Evolutionary conservation across 2,888 invertebrate species (phyloP).

Genomic region (Poecilus cupreus): DNA sequence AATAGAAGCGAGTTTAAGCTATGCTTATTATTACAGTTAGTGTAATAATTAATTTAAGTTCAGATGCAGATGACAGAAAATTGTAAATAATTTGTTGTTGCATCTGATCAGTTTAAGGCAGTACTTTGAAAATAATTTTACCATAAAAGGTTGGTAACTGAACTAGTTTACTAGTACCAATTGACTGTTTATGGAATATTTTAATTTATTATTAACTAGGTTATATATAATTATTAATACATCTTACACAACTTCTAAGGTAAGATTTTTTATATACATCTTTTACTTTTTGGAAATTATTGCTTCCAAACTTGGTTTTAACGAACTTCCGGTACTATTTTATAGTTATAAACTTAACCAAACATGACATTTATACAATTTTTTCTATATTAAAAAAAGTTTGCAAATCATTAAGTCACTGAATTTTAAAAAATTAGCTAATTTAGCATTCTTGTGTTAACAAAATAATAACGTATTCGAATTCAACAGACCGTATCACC

Average conservation of each 20-base stretch:
- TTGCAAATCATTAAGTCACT: background rate
- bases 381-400: background rate
- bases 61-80: background rate
- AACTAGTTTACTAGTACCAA: background rate
- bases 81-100: slow-evolving; percentile 6
- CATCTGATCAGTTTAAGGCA: background rate
- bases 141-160: background rate
- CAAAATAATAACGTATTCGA: slow-evolving; percentile 33
- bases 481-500: slow-evolving; percentile 40
- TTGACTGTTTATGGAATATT: background rate
- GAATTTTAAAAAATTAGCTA: slow-evolving; percentile 10
- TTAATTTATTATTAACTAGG: background rate
- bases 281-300: background rate
- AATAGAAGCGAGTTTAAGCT: no score
- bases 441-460: slow-evolving; percentile 19
- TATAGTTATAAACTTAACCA: background rate
- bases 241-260: background rate
- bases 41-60: background rate
- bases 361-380: background rate
- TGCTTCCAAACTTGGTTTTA: background rate
- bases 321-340: no score
- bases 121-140: background rate
- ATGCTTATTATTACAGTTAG: background rate
- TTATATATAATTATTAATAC: background rate
- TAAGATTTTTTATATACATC: background rate